Base-by-base conservation (phyloP, 2,113 vertebrate genomes). In the Callorhinus ursinus region DNA sequence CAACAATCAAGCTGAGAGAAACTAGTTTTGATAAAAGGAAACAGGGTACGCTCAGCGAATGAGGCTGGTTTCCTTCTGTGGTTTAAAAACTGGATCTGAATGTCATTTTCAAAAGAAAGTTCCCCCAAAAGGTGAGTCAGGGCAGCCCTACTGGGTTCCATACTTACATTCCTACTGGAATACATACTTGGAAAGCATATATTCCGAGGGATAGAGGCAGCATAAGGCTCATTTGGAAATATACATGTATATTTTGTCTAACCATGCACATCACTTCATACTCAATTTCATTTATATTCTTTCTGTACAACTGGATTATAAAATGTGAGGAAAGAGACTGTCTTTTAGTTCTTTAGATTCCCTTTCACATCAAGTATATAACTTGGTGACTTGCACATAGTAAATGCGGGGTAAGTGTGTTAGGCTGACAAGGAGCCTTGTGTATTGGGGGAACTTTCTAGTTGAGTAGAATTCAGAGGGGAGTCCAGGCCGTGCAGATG, bases 31-130 rank as follows among this genome's bases (percentile, higher is more conserved):
- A 46, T 57, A 11, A 93, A 94, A 88, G 53, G 53, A 97, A 92
- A 51, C 57, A 86, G n/a, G 13, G 10, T 7, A 24, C 24, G 4
- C 5, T 4, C 11, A 28, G 19, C 13, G 22, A 84, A 21, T 36
- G 53, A 72, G 24, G 31, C 7, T 42, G 14, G 36, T 61, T 97
- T 97, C 65, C 65, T 92, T 93, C 12, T 31, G 49, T 76, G 53
- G 15, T 42, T 96, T 91, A 94, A 95, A 92, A 92, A 81, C 21
- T 63, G 21, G 26, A 72, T 88, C 65, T 59, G 85, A 53, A 36
- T 39, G 53, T 61, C 90, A 61, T 92, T 93, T 39, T 31, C 53
- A 65, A 51, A 33, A 89, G 53, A 71, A 87, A 87, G 65, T 42
- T 8, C 22, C 4, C 33, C 88, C 42, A 5, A 24, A 79, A 42